These are phyloP conservation scores for Tenthredo livida DNA, from an alignment of 2,888 invertebrate species.

Conservation along the genomic window DNA sequence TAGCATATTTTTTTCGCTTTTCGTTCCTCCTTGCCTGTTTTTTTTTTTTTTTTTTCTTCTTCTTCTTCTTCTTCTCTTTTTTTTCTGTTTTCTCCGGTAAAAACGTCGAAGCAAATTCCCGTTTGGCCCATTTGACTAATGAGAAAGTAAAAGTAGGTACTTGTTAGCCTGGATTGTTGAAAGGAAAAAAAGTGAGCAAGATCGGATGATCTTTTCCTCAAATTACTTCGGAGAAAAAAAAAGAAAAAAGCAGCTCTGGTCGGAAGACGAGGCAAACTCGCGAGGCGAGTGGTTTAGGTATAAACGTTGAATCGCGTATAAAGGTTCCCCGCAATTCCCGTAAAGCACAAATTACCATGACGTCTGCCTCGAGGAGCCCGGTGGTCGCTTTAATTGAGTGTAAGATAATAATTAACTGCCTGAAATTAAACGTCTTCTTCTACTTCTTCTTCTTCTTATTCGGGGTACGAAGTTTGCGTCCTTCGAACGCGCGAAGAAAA, in stretches of 20 bases:
- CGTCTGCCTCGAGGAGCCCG: conserved; percentile 12
- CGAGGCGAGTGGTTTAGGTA: background rate
- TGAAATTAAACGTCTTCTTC: conserved; percentile 31
- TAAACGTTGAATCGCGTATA: conserved; percentile 29
- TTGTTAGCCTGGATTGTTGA: conserved; percentile 39
- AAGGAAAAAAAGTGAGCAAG: conserved; percentile 9
- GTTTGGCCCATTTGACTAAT: conserved; percentile 40
- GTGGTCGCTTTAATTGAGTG: conserved; percentile 41
- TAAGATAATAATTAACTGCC: conserved; percentile 42
- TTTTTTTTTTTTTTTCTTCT: background rate
- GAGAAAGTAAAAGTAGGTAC: conserved; percentile 41
- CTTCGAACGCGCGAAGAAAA: background rate
- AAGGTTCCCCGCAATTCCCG: conserved; percentile 21
- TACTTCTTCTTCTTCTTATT: conserved; percentile 24
- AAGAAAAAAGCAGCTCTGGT: background rate
- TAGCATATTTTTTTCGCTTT: background rate
- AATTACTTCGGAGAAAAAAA: conserved; percentile 19
- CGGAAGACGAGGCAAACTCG: background rate
- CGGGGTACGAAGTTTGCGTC: background rate
- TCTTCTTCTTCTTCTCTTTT: background rate
- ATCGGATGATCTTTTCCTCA: conserved; percentile 36
- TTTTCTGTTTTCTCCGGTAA: background rate
- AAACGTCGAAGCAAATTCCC: conserved; percentile 27
- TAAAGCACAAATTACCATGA: conserved; percentile 39
- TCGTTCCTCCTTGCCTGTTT: background rate